Percentiles rank a stretch among this genome's conserved stretches.
phyloP scores from a whole-genome alignment of 1,140 invertebrate genomes.

The Matsumurasca onukii region DNA sequence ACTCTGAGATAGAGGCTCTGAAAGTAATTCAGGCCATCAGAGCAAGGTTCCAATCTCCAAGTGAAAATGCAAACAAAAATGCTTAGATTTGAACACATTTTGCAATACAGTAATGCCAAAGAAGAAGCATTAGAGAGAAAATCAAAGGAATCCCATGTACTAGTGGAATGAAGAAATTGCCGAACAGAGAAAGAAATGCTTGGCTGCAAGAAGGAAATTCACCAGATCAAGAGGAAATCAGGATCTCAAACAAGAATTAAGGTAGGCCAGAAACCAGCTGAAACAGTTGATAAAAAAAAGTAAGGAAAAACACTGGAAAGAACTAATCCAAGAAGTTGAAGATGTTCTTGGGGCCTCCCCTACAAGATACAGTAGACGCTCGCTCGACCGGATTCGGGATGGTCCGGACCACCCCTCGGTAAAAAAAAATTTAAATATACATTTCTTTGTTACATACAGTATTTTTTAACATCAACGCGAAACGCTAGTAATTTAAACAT shows the following conservation, averaged over 20 bases:
- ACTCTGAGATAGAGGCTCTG: not conserved
- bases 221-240: not conserved
- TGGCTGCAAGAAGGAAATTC: not conserved
- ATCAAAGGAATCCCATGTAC: not conserved
- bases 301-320: not conserved
- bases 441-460: too few relatives aligned
- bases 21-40: not conserved
- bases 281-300: not conserved
- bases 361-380: too few relatives aligned
- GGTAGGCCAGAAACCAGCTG: not conserved
- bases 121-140: not conserved
- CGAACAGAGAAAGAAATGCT: not conserved
- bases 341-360: not conserved
- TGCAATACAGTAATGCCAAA: not conserved
- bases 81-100: not conserved
- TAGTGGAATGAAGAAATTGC: not conserved
- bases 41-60: not conserved
- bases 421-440: too few relatives aligned
- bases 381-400: too few relatives aligned
- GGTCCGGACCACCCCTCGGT: too few relatives aligned
- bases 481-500: too few relatives aligned
- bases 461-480: too few relatives aligned
- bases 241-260: not conserved
- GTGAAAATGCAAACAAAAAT: not conserved
- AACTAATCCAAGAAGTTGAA: not conserved